Base-by-base conservation (phyloP, 2,888 invertebrate genomes). In the Danaus chrysippus region DNA sequence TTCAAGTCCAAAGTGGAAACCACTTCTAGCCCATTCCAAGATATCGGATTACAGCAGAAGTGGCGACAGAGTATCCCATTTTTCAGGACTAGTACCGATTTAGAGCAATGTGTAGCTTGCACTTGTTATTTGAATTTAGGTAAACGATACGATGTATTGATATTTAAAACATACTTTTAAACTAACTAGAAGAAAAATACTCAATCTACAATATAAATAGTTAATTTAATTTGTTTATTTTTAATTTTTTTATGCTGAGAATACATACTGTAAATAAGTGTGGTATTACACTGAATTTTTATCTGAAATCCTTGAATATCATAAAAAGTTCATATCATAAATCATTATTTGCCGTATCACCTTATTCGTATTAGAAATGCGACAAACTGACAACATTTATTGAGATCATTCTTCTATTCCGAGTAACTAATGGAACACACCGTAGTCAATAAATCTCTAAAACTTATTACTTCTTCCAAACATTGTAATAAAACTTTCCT, bases 21-120 rank as follows among this genome's bases (percentile, higher is more conserved):
- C 41, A 66, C 53, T 55, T 42, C 53, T 46, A 61, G 62, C 57
- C 62, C 66, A 62, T 62, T 61, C 54, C 61, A 62, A 62, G 66
- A 66, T 66, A 66, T 68, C 64, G 68, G 66, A 63, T 68, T 66
- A 63, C 61, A 59, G 58, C 52, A 61, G 58, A 59, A 68, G 68
- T 63, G 68, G 61, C 61, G 63, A 66, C 64, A 62, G 56, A 55
- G 59, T 64, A 61, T 58, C 61, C 58, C 59, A 68, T 63, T 66
- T 66, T 66, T 65, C 61, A 62, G 58, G 66, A 61, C 62, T 60
- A 52, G 55, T 57, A 43, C 62, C 62, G 59, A 61, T 56, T 62
- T 55, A 62, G 62, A 62, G 55, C 57, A 46, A 56, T 57, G 59
- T 65, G 58, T 65, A 65, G 54, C 62, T 62, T 59, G 49, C 11